Evolutionary conservation across 2,797 vertebrate genomes (phyloP).

Genomic region (Hyperoplus immaculatus): DNA sequence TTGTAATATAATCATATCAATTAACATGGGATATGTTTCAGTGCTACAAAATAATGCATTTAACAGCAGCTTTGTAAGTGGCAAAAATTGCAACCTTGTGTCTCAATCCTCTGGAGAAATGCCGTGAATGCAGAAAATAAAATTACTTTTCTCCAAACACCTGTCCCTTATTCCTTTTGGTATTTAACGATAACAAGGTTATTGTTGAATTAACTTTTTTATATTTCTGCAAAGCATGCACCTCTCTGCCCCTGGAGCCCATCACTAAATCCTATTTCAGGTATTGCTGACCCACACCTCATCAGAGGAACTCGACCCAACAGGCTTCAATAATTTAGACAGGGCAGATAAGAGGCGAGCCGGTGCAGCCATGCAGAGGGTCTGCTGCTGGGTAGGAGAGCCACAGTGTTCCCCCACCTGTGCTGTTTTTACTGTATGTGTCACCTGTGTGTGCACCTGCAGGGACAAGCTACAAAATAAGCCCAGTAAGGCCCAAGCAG

Average conservation of each 20-base stretch:
- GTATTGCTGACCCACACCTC: slow-evolving; percentile 56
- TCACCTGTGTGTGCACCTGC: slow-evolving; percentile 43
- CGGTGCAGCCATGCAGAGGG: slow-evolving; percentile 58
- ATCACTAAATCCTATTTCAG: slow-evolving; percentile 20
- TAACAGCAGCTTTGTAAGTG: not conserved
- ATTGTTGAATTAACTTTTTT: not conserved
- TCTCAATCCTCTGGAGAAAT: not conserved
- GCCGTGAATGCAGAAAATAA: not conserved
- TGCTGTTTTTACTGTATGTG: slow-evolving; percentile 4
- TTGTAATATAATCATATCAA: not conserved
- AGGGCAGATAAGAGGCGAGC: slow-evolving; percentile 58
- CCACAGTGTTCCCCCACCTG: slow-evolving; percentile 23
- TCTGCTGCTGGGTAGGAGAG: slow-evolving; percentile 46
- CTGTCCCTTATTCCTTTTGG: not conserved
- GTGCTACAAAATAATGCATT: not conserved
- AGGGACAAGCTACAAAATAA: slow-evolving; percentile 9
- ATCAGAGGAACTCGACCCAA: slow-evolving; percentile 71
- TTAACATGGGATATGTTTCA: not conserved
- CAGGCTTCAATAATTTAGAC: slow-evolving; percentile 83
- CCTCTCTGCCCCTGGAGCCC: slow-evolving; percentile 10
- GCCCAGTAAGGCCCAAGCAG: not conserved
- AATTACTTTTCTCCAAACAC: not conserved
- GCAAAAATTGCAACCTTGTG: not conserved
- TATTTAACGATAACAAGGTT: not conserved
- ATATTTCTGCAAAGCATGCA: not conserved